Percentiles rank a stretch among this genome's conserved stretches.
Evolutionary conservation across 2,888 invertebrate species (phyloP).

Genomic region (Celastrina argiolus): DNA sequence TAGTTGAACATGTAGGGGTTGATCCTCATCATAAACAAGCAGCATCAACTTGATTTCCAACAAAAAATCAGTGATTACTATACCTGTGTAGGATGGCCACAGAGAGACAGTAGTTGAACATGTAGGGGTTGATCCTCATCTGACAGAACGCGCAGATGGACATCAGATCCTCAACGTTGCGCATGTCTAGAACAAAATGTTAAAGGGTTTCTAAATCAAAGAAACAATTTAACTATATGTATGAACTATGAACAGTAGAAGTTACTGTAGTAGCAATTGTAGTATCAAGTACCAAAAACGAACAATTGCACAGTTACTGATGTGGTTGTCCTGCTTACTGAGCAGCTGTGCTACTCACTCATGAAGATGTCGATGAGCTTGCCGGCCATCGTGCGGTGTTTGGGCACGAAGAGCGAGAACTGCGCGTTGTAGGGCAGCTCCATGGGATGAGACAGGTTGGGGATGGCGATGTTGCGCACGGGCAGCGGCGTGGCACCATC

Average conservation of each 20-base stretch:
- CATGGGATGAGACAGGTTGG: constrained; percentile 80
- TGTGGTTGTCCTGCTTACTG: background rate
- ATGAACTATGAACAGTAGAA: too few relatives aligned
- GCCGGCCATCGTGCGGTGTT: constrained; percentile 81
- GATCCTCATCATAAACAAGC: background rate
- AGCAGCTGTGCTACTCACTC: constrained; percentile 56
- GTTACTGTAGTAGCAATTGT: too few relatives aligned
- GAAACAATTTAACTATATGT: too few relatives aligned
- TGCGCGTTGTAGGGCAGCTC: constrained; percentile 79
- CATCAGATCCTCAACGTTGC: constrained; percentile 82
- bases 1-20: constrained; percentile 52
- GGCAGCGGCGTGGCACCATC: constrained; percentile 70
- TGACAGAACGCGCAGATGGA: constrained; percentile 82
- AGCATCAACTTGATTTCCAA: background rate
- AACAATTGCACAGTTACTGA: background rate
- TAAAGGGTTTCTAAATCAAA: background rate
- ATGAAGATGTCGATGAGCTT: constrained; percentile 83
- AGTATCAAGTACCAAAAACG: too few relatives aligned
- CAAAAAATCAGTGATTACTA: background rate
- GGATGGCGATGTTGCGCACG: constrained; percentile 80
- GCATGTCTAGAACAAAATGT: constrained; percentile 74
- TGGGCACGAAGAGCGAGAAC: constrained; percentile 85
- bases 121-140: constrained; percentile 83
- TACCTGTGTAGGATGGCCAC: constrained; percentile 84
- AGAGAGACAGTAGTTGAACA: constrained; percentile 86